Conservation (phyloP, 2,888 invertebrate species). For the Parnassius mnemosyne region DNA sequence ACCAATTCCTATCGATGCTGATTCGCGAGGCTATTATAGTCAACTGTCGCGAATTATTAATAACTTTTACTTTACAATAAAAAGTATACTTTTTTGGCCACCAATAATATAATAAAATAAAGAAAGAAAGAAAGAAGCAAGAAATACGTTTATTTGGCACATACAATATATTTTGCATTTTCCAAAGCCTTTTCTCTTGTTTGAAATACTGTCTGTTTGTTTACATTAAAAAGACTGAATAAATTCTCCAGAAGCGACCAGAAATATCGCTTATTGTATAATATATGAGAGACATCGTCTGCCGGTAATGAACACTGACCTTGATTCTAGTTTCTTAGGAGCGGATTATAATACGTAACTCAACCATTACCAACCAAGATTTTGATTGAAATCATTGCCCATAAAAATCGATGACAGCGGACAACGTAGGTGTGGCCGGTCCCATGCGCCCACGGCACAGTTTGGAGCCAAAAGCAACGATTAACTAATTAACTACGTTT, state of each 20-base stretch:
- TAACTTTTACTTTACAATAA: too few relatives aligned
- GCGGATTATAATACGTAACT: constrained; percentile 31
- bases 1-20: too few relatives aligned
- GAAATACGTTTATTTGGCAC: too few relatives aligned
- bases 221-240: constrained; percentile 21
- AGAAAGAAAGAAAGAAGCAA: too few relatives aligned
- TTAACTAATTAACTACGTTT: constrained; percentile 47
- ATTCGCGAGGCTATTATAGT: too few relatives aligned
- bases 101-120: too few relatives aligned
- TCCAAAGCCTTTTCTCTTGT: constrained; percentile 5
- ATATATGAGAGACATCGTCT: constrained; percentile 18
- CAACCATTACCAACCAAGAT: constrained; percentile 35
- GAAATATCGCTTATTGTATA: constrained; percentile 10
- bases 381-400: constrained; percentile 35
- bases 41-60: too few relatives aligned
- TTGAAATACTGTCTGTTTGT: constrained; percentile 14
- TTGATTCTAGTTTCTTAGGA: constrained; percentile 28
- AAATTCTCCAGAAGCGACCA: constrained; percentile 24
- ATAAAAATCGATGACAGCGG: constrained; percentile 35
- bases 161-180: background rate
- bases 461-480: constrained; percentile 44
- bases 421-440: constrained; percentile 41
- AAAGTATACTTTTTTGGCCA: too few relatives aligned
- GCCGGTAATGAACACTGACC: constrained; percentile 18
- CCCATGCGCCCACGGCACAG: constrained; percentile 41